phyloP scores from a whole-genome alignment of 2,888 invertebrate species.

The Notocelia uddmanniana region DNA sequence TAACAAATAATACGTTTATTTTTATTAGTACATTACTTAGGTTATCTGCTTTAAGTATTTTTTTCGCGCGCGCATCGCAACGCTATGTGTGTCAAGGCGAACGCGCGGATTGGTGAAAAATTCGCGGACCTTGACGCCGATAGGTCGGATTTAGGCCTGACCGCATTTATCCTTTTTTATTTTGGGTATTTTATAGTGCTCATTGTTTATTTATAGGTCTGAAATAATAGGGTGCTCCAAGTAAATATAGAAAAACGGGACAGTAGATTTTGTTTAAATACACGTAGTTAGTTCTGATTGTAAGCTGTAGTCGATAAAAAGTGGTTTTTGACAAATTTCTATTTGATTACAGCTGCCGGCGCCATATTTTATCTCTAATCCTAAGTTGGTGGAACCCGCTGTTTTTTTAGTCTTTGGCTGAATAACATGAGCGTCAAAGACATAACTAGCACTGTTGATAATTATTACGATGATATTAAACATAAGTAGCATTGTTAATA shows the following conservation, averaged over 20 bases:
- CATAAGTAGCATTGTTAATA: too few species aligned
- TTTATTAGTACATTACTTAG: constrained; percentile 45
- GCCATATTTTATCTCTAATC: too few species aligned
- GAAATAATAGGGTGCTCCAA: constrained; percentile 13
- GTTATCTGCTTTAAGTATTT: constrained; percentile 57
- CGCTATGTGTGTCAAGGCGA: constrained; percentile 78
- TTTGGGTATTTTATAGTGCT: constrained; percentile 51
- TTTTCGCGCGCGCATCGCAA: constrained; percentile 68
- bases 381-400: too few species aligned
- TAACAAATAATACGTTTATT: too few species aligned
- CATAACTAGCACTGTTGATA: background rate
- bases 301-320: too few species aligned
- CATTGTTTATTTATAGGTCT: constrained; percentile 43
- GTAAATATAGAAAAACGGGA: background rate
- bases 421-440: background rate
- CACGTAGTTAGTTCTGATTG: too few species aligned
- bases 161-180: constrained; percentile 71
- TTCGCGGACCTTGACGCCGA: constrained; percentile 75
- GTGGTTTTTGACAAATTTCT: too few species aligned
- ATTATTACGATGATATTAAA: too few species aligned
- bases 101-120: constrained; percentile 73
- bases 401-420: background rate
- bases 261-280: too few species aligned
- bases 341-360: too few species aligned
- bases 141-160: constrained; percentile 79